Evolutionary conservation across 1,140 invertebrate species (phyloP), one percentile per base, ranked within the genome.

Genomic region (Aphelinus atriplicis): DNA sequence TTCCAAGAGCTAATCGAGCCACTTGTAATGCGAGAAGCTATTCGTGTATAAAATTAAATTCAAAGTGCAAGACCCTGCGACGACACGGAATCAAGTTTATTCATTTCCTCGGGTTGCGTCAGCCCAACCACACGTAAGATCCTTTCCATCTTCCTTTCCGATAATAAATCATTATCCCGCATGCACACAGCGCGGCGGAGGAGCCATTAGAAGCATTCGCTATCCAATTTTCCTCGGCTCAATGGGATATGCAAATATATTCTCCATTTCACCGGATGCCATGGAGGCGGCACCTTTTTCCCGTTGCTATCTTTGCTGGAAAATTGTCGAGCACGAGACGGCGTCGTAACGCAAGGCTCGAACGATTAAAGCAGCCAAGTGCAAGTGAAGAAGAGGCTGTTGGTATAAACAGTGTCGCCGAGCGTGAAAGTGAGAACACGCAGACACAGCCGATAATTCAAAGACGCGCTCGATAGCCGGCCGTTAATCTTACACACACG

Each of bases 401-500:
- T 51, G 69, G 56, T 60, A 65, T 56, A 71, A 10, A 26, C 50
- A 10, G 61, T 26, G 47, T 45, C 61, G 26, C 58, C 42, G 2
- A 42, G 7, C 57, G 58, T 70, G 71, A 73, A 73, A 73, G 63
- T n/a, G 26, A 60, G 42, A 60, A 66, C 10, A 0, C 45, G 42
- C 1, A 65, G 71, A 61, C 55, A 73, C 62, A 50, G 71, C 63
- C 63, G 60, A 66, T 66, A 66, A 60, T 43, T 64, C 70, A 48
- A 26, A 63, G 45, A 48, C 42, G 42, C 3, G 7, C 46, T 69
- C 66, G 5, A 26, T 26, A 26, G 26, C 26, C 26, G 26, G 26
- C 0, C 26, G 26, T 26, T 26, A 26, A 26, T 26, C 26, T 26
- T 26, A 26, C 26, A 26, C 26, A 26, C 26, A 26, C 26, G 26